Conservation (phyloP, 2,113 vertebrate species). For the Phyllostomus hastatus region DNA sequence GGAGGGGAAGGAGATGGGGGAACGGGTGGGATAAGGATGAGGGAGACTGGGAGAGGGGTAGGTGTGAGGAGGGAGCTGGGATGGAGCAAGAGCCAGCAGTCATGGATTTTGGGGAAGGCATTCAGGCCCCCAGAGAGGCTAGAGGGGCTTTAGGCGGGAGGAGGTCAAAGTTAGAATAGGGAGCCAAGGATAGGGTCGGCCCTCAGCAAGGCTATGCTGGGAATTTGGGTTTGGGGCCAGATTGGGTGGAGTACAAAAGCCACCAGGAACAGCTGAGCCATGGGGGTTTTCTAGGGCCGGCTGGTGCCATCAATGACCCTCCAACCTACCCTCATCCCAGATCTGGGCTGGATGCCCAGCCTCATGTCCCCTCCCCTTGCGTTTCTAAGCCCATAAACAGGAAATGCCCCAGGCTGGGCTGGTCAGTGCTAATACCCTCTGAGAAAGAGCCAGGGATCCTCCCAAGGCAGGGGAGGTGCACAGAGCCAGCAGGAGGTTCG, state of each 20-base stretch:
- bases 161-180: not conserved
- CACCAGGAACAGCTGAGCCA: not conserved
- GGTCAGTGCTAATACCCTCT: not conserved
- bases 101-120: not conserved
- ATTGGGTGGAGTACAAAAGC: not conserved
- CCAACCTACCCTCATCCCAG: not conserved
- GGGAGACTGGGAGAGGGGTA: not conserved
- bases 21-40: not conserved
- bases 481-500: not conserved
- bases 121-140: not conserved
- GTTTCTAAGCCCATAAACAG: constrained; percentile 45
- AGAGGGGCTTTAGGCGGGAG: not conserved
- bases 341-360: not conserved
- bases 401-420: constrained; percentile 13
- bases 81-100: not conserved
- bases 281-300: not conserved
- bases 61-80: not conserved
- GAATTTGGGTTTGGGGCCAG: not conserved
- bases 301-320: not conserved
- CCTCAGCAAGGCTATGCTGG: not conserved
- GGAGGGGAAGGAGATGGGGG: not conserved
- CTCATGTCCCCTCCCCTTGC: not conserved
- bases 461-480: not conserved
- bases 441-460: not conserved
- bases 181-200: not conserved